phyloP scores from a whole-genome alignment of 2,113 vertebrate species.

The Haemorhous mexicanus region DNA sequence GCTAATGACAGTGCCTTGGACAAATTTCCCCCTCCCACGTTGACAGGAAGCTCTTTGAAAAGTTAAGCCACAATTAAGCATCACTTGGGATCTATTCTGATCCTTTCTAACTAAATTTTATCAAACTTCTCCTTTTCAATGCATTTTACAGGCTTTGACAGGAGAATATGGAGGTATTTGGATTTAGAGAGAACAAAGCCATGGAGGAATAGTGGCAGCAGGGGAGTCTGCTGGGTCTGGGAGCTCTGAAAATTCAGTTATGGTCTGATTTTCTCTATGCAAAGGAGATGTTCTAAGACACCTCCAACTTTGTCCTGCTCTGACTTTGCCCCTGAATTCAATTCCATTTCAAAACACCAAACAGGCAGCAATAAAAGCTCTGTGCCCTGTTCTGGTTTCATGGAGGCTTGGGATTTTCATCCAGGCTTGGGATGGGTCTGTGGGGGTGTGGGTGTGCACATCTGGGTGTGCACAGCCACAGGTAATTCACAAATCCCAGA shows the following conservation, averaged over 20 bases:
- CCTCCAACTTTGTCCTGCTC: not conserved
- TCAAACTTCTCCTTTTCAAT: not conserved
- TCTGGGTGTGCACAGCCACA: not conserved
- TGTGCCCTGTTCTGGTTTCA: not conserved
- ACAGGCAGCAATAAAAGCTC: not conserved
- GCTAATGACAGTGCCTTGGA: constrained; percentile 11
- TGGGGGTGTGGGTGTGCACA: not conserved
- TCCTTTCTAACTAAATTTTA: not conserved
- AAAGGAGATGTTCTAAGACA: not conserved
- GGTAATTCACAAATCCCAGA: not conserved
- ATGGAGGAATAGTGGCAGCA: not conserved
- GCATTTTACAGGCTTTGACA: not conserved
- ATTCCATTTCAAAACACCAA: not conserved
- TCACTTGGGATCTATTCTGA: not conserved
- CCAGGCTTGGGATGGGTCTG: not conserved
- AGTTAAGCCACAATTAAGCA: constrained; percentile 24
- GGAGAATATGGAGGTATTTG: not conserved
- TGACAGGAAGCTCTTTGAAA: not conserved
- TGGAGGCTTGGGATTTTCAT: too few species aligned
- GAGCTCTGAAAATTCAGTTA: not conserved
- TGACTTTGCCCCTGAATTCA: rapidly evolving
- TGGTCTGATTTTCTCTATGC: not conserved
- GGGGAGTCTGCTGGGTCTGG: not conserved
- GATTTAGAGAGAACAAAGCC: not conserved
- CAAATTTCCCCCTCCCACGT: constrained; percentile 1